A percentile compares a stretch with the other conserved stretches of the same genome.
phyloP scores from a whole-genome alignment of 2,888 invertebrate genomes.

The Acleris cristana region DNA sequence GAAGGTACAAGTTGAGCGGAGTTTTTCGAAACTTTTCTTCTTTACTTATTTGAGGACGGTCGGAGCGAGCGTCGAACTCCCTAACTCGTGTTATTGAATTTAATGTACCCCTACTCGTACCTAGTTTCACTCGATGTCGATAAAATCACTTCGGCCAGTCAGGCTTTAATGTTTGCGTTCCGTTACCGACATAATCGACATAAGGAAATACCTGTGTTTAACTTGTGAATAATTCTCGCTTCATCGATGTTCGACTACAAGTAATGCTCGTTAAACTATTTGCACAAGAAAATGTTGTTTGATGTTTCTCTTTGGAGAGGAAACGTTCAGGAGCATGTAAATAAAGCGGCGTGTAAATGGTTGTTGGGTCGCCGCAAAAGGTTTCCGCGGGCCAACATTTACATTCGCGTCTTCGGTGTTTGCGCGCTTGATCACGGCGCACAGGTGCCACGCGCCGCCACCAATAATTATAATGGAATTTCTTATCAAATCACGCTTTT shows the following conservation, averaged over 20 bases:
- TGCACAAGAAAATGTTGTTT: constrained; percentile 46
- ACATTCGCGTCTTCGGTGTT: constrained; percentile 62
- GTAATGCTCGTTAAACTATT: constrained; percentile 41
- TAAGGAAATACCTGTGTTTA: constrained; percentile 14
- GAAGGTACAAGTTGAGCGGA: constrained; percentile 67
- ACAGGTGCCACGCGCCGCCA: constrained; percentile 66
- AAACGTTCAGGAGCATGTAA: constrained; percentile 51
- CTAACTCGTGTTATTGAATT: constrained; percentile 83
- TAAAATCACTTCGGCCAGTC: constrained; percentile 68
- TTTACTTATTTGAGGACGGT: constrained; percentile 82
- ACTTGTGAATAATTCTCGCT: constrained; percentile 16
- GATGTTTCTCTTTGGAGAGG: constrained; percentile 42
- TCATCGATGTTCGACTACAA: constrained; percentile 32
- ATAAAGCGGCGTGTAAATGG: constrained; percentile 63
- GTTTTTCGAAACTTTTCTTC: constrained; percentile 79
- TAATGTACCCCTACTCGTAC: constrained; percentile 76
- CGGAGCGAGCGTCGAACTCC: constrained; percentile 80
- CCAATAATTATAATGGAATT: constrained; percentile 78
- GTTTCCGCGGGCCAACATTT: constrained; percentile 73
- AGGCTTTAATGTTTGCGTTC: constrained; percentile 49
- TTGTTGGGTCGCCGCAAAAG: constrained; percentile 69
- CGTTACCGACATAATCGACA: constrained; percentile 1
- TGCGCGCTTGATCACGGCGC: constrained; percentile 76
- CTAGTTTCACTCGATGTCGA: constrained; percentile 71
- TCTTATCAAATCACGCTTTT: constrained; percentile 68